phyloP scores from a whole-genome alignment of 2,888 invertebrate species.

The Rhingia campestris region DNA sequence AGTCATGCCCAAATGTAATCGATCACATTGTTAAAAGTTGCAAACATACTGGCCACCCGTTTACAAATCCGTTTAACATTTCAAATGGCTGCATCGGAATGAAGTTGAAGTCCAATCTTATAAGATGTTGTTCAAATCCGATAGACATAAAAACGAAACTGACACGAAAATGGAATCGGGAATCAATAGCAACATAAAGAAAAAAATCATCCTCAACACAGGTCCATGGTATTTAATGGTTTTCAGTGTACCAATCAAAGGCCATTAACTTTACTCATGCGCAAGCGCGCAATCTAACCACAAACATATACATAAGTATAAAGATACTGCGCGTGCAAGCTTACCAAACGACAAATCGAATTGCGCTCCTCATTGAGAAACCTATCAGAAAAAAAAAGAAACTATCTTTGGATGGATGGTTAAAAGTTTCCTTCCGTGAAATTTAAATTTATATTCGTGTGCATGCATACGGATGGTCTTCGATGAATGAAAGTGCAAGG shows the following conservation, averaged over 20 bases:
- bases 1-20: constrained; percentile 37
- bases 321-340: neutral
- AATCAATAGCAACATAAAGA: constrained; percentile 2
- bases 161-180: constrained; percentile 46
- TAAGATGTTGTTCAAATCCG: constrained; percentile 46
- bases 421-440: constrained; percentile 64
- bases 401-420: constrained; percentile 21
- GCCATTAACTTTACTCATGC: constrained; percentile 62
- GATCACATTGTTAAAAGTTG: constrained; percentile 52
- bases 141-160: constrained; percentile 46
- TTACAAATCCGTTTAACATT: constrained; percentile 47
- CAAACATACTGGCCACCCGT: neutral
- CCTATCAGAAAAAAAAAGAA: neutral
- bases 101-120: constrained; percentile 70
- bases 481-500: constrained; percentile 68
- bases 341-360: constrained; percentile 31
- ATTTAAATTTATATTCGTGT: constrained; percentile 49
- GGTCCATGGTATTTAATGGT: constrained; percentile 48
- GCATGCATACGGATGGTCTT: constrained; percentile 18
- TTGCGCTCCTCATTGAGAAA: constrained; percentile 29
- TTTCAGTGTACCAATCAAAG: constrained; percentile 61
- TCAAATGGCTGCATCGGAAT: constrained; percentile 48
- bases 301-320: neutral
- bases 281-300: constrained; percentile 20
- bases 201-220: constrained; percentile 3